A percentile compares a stretch with the other conserved stretches of the same genome.
These are phyloP conservation scores for Zaprionus obscuricornis DNA, from an alignment of 2,888 invertebrate species.

Conservation along the genomic window DNA sequence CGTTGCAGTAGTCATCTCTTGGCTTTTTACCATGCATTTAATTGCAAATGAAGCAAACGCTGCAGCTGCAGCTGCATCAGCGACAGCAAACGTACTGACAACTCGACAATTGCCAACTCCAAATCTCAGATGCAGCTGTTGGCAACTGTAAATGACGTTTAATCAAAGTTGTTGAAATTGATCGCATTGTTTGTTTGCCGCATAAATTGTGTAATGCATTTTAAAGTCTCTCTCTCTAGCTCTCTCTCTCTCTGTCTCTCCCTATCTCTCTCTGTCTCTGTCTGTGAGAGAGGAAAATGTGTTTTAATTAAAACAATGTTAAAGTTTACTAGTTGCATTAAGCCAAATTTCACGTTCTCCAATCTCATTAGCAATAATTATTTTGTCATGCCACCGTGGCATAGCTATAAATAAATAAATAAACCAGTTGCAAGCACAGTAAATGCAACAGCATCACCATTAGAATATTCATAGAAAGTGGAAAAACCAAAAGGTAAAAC, in stretches of 20 bases:
- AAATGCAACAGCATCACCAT: constrained; percentile 60
- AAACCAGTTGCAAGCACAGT: constrained; percentile 32
- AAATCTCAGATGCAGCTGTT: constrained; percentile 40
- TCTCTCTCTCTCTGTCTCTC: no score
- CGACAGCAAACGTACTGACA: constrained; percentile 43
- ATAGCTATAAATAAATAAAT: constrained; percentile 59
- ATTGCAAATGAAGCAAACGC: constrained; percentile 71
- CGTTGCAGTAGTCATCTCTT: constrained; percentile 20
- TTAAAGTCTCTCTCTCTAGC: no score
- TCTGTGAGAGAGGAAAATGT: constrained; percentile 55
- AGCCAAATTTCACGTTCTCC: constrained; percentile 35
- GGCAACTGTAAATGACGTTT: constrained; percentile 74
- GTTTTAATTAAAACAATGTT: constrained; percentile 61
- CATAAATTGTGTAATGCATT: constrained; percentile 65
- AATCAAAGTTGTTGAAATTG: constrained; percentile 78
- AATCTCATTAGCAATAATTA: constrained; percentile 56
- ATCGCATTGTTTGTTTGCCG: constrained; percentile 69
- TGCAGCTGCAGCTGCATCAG: constrained; percentile 7
- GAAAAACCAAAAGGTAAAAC: neutral
- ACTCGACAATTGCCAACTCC: constrained; percentile 47
- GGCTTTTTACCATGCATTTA: constrained; percentile 66
- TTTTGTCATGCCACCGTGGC: constrained; percentile 29
- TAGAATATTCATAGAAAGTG: constrained; percentile 36
- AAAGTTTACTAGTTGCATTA: neutral
- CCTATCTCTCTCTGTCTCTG: no score